Conservation (phyloP, 2,113 vertebrate genomes). For the Malaclemys terrapin region DNA sequence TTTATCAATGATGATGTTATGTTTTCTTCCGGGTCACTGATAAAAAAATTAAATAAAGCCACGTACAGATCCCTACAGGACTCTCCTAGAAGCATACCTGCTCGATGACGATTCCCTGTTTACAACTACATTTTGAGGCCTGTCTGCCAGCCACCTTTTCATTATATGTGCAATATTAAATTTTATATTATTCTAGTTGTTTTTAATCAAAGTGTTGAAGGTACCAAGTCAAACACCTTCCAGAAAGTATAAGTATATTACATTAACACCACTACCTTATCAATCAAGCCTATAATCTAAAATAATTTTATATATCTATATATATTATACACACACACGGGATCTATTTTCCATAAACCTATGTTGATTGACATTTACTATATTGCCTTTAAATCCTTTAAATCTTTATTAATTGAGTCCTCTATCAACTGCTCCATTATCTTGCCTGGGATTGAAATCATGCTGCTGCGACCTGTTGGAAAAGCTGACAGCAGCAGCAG, state of each 20-base stretch:
- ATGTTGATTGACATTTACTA: not conserved
- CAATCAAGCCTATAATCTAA: not conserved
- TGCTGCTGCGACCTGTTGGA: not conserved
- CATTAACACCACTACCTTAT: not conserved
- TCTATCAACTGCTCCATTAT: not conserved
- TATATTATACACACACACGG: too few relatives aligned
- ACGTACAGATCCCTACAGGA: too few relatives aligned
- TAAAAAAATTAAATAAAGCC: too few relatives aligned
- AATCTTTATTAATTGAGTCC: not conserved
- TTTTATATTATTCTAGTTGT: too few relatives aligned
- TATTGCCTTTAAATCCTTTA: not conserved
- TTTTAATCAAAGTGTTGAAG: too few relatives aligned
- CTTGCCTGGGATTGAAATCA: not conserved
- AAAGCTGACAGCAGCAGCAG: not conserved
- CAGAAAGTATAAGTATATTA: not conserved
- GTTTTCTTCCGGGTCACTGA: too few relatives aligned
- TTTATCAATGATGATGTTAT: too few relatives aligned
- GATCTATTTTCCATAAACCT: not conserved
- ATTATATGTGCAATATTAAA: too few relatives aligned
- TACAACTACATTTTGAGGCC: not conserved
- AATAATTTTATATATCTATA: too few relatives aligned
- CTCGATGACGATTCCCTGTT: too few relatives aligned
- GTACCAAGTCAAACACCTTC: too few relatives aligned
- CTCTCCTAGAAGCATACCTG: too few relatives aligned
- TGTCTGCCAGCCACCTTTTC: not conserved